These are phyloP conservation scores for Pterocles gutturalis DNA, from an alignment of 2,113 vertebrate species.

Conservation along the genomic window DNA sequence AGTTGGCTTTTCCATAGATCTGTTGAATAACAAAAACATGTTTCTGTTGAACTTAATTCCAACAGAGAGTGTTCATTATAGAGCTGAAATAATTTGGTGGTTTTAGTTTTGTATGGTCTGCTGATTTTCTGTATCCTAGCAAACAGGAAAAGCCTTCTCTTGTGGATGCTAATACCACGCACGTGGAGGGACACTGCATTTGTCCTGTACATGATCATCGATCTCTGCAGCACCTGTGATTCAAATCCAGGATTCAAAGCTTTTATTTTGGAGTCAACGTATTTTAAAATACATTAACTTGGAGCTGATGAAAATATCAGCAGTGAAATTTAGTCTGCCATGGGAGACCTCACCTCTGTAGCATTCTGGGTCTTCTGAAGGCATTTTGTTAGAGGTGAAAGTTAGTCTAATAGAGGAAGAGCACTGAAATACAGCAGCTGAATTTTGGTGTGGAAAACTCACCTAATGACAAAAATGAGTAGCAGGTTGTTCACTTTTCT, in stretches of 20 bases:
- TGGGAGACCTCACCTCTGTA: background rate
- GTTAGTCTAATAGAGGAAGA: background rate
- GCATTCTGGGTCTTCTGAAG: background rate
- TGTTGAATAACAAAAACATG: background rate
- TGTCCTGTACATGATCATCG: background rate
- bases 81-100: background rate
- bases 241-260: background rate
- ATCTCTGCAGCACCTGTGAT: background rate
- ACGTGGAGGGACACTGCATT: background rate
- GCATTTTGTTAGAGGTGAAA: background rate
- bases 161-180: background rate
- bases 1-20: background rate
- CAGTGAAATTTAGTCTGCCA: background rate
- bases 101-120: background rate
- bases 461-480: background rate
- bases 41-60: background rate
- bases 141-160: background rate
- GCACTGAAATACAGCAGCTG: background rate
- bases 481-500: background rate
- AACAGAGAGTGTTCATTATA: background rate
- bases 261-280: slow-evolving; percentile 10
- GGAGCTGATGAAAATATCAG: background rate
- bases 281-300: slow-evolving; percentile 27
- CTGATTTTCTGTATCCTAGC: background rate
- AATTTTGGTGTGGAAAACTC: background rate